Evolutionary conservation across 2,888 invertebrate species (phyloP).

Genomic region (Tinea pellionella): DNA sequence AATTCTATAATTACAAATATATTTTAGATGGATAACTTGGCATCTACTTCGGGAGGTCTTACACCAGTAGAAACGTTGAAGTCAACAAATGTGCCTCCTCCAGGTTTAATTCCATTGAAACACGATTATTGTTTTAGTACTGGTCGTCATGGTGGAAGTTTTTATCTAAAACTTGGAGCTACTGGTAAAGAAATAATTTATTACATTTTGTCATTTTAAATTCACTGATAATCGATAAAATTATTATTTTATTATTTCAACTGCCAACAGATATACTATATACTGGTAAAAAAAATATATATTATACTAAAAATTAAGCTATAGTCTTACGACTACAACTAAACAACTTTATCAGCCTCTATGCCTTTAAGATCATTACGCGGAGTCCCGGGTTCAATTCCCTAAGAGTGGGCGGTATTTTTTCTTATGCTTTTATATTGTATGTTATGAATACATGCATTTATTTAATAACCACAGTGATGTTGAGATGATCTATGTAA

Average conservation of each 20-base stretch:
- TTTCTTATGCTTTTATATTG: too few species aligned
- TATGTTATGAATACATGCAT: too few species aligned
- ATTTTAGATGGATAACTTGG: slow-evolving; percentile 24
- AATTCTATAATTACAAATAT: not conserved
- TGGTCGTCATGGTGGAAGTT: slow-evolving; percentile 78
- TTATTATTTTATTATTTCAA: too few species aligned
- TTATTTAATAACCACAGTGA: too few species aligned
- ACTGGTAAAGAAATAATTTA: slow-evolving; percentile 59
- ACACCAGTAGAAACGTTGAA: slow-evolving; percentile 32
- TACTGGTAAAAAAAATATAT: too few species aligned
- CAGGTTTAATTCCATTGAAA: slow-evolving; percentile 48
- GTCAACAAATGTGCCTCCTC: slow-evolving; percentile 36
- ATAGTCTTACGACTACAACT: too few species aligned
- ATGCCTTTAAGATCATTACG: too few species aligned
- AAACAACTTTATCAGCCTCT: too few species aligned
- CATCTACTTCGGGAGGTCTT: slow-evolving; percentile 25
- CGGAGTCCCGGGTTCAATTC: too few species aligned
- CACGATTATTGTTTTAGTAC: slow-evolving; percentile 75
- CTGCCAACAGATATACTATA: too few species aligned
- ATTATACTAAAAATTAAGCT: too few species aligned
- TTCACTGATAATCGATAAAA: slow-evolving; percentile 5
- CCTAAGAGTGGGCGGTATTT: too few species aligned
- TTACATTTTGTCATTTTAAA: not conserved
- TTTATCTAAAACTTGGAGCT: slow-evolving; percentile 80
- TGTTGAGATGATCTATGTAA: not conserved